Evolutionary conservation across 2,888 invertebrate species (phyloP).

Genomic region (Drosophila mimetica): DNA sequence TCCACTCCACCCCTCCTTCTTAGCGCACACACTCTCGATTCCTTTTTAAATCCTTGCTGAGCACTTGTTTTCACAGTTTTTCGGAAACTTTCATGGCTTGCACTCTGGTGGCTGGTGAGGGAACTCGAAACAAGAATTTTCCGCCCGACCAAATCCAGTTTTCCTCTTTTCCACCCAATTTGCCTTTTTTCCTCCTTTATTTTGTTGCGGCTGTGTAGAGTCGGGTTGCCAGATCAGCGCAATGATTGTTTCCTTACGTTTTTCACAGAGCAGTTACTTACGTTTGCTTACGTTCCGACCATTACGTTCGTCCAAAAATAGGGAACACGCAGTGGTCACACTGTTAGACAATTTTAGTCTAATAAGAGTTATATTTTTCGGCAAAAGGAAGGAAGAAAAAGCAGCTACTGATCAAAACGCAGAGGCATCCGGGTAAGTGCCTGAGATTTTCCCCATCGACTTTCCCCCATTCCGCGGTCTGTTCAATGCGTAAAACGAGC

Average conservation of each 20-base stretch:
- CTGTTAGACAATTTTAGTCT: too few species aligned
- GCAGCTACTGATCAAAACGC: conserved; percentile 69
- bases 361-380: conserved; percentile 53
- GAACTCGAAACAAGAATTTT: conserved; percentile 55
- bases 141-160: conserved; percentile 55
- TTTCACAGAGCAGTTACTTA: too few species aligned
- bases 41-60: conserved; percentile 9
- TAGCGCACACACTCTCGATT: conserved; percentile 12
- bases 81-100: conserved; percentile 6
- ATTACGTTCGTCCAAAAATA: too few species aligned
- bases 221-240: too few species aligned
- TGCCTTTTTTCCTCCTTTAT: conserved; percentile 44
- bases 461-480: conserved; percentile 14
- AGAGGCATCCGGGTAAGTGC: conserved; percentile 79
- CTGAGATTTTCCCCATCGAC: conserved; percentile 9
- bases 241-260: too few species aligned
- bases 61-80: conserved; percentile 4
- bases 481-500: conserved; percentile 53
- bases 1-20: conserved; percentile 22
- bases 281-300: too few species aligned
- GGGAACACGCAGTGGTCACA: too few species aligned
- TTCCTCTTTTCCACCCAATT: conserved; percentile 77
- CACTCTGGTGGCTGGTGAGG: conserved; percentile 4
- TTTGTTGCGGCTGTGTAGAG: conserved; percentile 16
- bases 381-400: conserved; percentile 57